Evolutionary conservation across 2,797 vertebrate genomes (phyloP), one percentile per base, ranked within the genome.

Genomic region (Sebastes vulpes): DNA sequence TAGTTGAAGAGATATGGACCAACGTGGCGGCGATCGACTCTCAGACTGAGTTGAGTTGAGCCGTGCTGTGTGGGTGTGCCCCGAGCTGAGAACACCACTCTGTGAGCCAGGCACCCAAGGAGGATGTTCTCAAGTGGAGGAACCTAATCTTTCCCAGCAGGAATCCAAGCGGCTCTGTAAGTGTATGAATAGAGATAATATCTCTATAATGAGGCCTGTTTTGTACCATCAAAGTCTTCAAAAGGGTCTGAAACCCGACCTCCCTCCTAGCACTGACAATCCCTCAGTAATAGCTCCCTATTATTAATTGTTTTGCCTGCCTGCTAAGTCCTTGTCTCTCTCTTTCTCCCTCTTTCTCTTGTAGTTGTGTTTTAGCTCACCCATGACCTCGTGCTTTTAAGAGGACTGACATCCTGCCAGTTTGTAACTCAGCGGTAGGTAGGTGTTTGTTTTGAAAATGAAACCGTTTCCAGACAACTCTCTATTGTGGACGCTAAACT

Each of bases 141-240:
- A 96, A 96, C 95, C 95, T 96, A 97, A 96, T 96, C 95, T 96
- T 93, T 96, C 95, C 95, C 95, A 96, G 95, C 95, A 96, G 95
- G 94, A 92, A 95, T 95, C 92, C 91, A 92, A 95, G 94, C 92
- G 67, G 93, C 95, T 96, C 94, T 96, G 94, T 91, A 96, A 96
- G 95, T 96, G 96, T 96, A 96, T 97, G 96, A 97, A 97, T 96
- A 92, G 95, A 97, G 96, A 97, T 97, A 96, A 97, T 97, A 97
- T 97, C 96, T 95, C 94, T 89, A 95, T 97, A 97, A 97, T 97
- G 95, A 97, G 93, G 94, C 92, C 96, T 96, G 96, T 96, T 96
- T 97, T 96, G 96, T 96, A 95, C 92, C 96, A 96, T 96, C 95
- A 95, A 95, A 95, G 95, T 96, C 96, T 94, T 96, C 94, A 95